Evolutionary conservation across 2,797 vertebrate genomes (phyloP), one percentile per base, ranked within the genome.

Genomic region (Hylomyscus alleni): DNA sequence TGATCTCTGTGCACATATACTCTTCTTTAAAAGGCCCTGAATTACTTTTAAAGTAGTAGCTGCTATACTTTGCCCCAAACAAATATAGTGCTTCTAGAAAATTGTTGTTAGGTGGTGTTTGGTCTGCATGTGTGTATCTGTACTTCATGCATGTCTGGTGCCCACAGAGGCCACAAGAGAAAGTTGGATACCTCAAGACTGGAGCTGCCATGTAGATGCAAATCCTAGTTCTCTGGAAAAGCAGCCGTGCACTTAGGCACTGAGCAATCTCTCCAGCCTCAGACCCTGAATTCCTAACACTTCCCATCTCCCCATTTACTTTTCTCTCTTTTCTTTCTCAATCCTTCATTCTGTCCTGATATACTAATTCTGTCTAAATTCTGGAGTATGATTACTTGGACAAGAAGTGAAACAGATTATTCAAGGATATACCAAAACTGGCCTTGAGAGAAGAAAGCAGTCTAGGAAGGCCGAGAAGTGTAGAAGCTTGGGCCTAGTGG

Each of bases 31-130:
- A 83, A 60, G 40, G 34, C 19, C 40, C 4, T 31, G 40, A 67
- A 76, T 91, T 91, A 37, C 7, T 95, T 86, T 87, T 87, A 95
- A 93, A 93, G 86, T 31, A 94, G 75, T 92, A 75, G 52, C 44
- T 31, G 77, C 75, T 8, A 11, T 87, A 31, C 24, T 84, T 84
- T 84, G 78, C 29, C 47, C 54, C 93, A 95, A 91, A 10, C 67
- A 92, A 93, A 67, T n/a, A 37, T 37, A 37, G 7, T 37, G 14
- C 26, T 75, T 82, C 82, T 7, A 90, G 24, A 82, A 52, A 62
- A 62, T 26, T 58, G 60, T 47, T 65, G 26, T 84, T 69, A 69
- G n/a, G 31, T 50, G 31, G 22, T 69, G 34, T 52, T n/a, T 86
- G 31, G 31, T 86, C 44, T 69, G 44, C 62, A 52, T 86, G 83